These are phyloP conservation scores for Pycnomerus fuliginosus DNA, from an alignment of 2,888 invertebrate species.

Conservation along the genomic window DNA sequence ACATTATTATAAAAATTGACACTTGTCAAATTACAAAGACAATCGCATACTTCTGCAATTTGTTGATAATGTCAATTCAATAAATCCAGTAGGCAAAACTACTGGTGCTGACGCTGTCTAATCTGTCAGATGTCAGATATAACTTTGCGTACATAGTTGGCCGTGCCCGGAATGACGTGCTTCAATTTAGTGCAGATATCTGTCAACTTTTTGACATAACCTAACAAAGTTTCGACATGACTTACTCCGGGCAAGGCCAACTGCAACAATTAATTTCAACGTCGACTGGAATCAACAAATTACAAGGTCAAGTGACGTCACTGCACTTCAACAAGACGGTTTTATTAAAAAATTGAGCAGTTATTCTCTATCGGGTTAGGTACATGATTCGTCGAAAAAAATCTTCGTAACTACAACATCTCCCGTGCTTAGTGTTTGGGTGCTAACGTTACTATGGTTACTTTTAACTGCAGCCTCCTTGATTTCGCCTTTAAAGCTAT, in stretches of 20 bases:
- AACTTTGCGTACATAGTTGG: too few relatives aligned
- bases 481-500: slow-evolving; percentile 38
- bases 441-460: slow-evolving; percentile 61
- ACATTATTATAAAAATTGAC: slow-evolving; percentile 19
- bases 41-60: too few relatives aligned
- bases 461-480: slow-evolving; percentile 47
- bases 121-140: too few relatives aligned
- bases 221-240: neutral
- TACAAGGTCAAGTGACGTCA: neutral
- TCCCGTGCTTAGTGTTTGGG: slow-evolving; percentile 87
- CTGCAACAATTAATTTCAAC: neutral
- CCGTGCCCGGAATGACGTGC: too few relatives aligned
- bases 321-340: neutral
- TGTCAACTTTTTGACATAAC: neutral
- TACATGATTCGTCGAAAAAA: slow-evolving; percentile 54
- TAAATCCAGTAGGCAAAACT: too few relatives aligned
- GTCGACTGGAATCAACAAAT: too few relatives aligned
- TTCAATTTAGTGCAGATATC: too few relatives aligned
- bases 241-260: neutral
- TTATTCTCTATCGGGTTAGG: slow-evolving; percentile 7
- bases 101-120: too few relatives aligned
- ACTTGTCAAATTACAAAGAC: slow-evolving; percentile 16
- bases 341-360: slow-evolving; percentile 20
- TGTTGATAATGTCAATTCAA: too few relatives aligned
- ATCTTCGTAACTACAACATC: slow-evolving; percentile 91